A percentile compares a stretch with the other conserved stretches of the same genome.
Evolutionary conservation across 2,797 vertebrate species (phyloP).

Genomic region (Hyperoplus immaculatus): DNA sequence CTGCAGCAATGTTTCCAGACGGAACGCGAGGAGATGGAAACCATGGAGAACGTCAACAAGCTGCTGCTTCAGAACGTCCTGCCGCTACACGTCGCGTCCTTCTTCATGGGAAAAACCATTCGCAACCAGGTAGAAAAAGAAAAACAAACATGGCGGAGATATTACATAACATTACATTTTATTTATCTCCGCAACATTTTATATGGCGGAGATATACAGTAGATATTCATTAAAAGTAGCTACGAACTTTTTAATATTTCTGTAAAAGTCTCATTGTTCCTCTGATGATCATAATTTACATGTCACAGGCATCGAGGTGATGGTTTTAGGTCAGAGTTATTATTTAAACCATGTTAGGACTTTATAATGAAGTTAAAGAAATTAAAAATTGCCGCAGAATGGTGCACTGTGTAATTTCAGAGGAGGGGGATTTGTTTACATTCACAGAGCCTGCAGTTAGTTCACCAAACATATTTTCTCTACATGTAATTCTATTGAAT

Average conservation of each 20-base stretch:
- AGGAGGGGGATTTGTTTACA: too few species aligned
- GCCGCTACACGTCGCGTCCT: constrained; percentile 88
- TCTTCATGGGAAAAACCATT: constrained; percentile 90
- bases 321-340: background rate
- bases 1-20: constrained; percentile 88
- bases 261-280: too few species aligned
- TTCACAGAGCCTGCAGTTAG: too few species aligned
- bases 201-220: background rate
- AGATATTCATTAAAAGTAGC: background rate
- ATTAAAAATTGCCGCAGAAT: too few species aligned
- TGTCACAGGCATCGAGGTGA: background rate
- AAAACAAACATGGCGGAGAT: background rate
- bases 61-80: constrained; percentile 92
- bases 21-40: constrained; percentile 91
- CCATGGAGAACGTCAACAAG: constrained; percentile 91
- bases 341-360: too few species aligned
- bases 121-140: constrained; percentile 85
- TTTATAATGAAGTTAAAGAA: too few species aligned
- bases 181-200: too few species aligned
- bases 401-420: too few species aligned
- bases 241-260: too few species aligned
- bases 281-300: too few species aligned
- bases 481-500: too few species aligned
- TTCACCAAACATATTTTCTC: too few species aligned
- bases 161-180: background rate